A percentile compares a stretch with the other conserved stretches of the same genome.
These are phyloP conservation scores for Dynastes grantii DNA, from an alignment of 2,888 invertebrate species.

Conservation along the genomic window DNA sequence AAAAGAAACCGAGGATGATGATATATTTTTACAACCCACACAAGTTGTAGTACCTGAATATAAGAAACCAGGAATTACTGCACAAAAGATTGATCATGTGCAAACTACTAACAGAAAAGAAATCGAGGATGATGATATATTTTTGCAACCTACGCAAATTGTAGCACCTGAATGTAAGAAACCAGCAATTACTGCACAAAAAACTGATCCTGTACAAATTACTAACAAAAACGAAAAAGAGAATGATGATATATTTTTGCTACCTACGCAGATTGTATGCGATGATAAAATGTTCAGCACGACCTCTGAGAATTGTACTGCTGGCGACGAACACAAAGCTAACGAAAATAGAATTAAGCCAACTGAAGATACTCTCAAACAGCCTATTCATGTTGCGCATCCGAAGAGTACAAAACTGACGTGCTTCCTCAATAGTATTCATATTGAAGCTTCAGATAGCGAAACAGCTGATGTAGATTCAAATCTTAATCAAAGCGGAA, in stretches of 20 bases:
- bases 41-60: not conserved
- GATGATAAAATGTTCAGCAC: not conserved
- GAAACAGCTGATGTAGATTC: not conserved
- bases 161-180: not conserved
- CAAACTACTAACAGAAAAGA: not conserved
- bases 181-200: not conserved
- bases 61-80: not conserved
- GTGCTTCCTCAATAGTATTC: not conserved
- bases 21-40: slow-evolving; percentile 32
- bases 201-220: not conserved
- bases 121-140: slow-evolving; percentile 34
- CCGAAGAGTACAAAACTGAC: not conserved
- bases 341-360: not conserved
- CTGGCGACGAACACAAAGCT: not conserved
- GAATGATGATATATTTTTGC: slow-evolving; percentile 35
- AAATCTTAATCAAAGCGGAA: not conserved
- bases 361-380: slow-evolving; percentile 43
- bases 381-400: slow-evolving; percentile 48
- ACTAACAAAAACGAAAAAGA: slow-evolving; percentile 1
- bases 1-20: slow-evolving; percentile 30
- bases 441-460: not conserved
- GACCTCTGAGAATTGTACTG: not conserved
- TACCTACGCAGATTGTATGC: slow-evolving; percentile 14
- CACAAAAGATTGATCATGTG: not conserved
- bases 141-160: slow-evolving; percentile 29